A percentile compares a stretch with the other conserved stretches of the same genome.
These are phyloP conservation scores for Apamea epomidion DNA, from an alignment of 2,888 invertebrate species.

Conservation along the genomic window DNA sequence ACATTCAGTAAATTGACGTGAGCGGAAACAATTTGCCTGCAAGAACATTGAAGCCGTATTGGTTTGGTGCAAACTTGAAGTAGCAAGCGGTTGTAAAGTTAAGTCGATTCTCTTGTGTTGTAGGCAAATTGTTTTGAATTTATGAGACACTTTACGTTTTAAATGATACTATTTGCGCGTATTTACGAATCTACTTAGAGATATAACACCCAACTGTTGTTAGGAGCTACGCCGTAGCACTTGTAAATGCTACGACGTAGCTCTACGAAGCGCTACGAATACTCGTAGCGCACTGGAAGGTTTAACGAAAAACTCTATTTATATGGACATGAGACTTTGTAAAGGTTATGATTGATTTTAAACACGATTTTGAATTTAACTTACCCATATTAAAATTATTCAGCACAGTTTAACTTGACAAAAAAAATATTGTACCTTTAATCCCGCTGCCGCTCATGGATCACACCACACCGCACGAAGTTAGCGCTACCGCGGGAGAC, in stretches of 20 bases:
- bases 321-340: not conserved
- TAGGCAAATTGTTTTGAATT: not conserved
- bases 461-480: constrained; percentile 68
- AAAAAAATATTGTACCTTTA: not conserved
- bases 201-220: not conserved
- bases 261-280: not conserved
- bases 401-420: not conserved
- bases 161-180: not conserved
- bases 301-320: not conserved
- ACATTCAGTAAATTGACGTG: constrained; percentile 82
- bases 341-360: not conserved
- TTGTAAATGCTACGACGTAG: not conserved
- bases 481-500: constrained; percentile 77
- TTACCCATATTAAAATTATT: not conserved
- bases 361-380: not conserved
- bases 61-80: constrained; percentile 66
- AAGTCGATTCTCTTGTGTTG: not conserved
- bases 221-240: constrained; percentile 22
- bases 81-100: constrained; percentile 42
- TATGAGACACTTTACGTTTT: not conserved
- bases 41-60: constrained; percentile 74
- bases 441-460: constrained; percentile 58
- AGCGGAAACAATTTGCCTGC: constrained; percentile 87
- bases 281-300: not conserved
- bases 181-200: no score